phyloP scores from a whole-genome alignment of 2,113 vertebrate genomes.

The Platanista minor region DNA sequence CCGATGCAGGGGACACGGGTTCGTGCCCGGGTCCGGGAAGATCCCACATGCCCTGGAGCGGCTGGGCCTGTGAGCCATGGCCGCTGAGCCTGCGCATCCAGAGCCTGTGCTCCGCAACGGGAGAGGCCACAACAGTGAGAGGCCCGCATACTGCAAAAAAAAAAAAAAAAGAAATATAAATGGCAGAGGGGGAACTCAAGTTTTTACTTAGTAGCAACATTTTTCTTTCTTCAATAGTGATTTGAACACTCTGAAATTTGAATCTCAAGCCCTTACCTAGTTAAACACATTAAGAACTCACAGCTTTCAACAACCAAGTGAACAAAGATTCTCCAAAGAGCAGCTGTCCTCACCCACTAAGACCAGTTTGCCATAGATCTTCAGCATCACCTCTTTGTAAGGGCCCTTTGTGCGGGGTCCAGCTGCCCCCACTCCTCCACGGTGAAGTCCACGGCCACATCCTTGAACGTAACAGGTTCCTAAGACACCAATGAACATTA shows the following conservation, averaged over 20 bases:
- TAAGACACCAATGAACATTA: neutral
- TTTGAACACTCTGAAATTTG: neutral
- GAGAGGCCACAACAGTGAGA: no score
- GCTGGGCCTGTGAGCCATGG: no score
- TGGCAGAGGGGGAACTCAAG: neutral
- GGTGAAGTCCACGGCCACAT: neutral
- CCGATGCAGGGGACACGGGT: no score
- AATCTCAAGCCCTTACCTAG: neutral
- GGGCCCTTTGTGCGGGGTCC: neutral
- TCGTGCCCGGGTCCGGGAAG: no score
- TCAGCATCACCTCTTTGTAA: neutral
- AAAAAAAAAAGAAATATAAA: neutral
- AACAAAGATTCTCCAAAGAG: neutral
- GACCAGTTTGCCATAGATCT: neutral
- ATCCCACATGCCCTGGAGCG: no score
- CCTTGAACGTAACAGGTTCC: neutral
- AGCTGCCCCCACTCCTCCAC: neutral
- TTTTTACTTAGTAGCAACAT: neutral
- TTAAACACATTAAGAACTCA: neutral
- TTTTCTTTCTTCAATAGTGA: neutral
- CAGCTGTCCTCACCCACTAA: neutral
- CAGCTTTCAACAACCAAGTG: neutral
- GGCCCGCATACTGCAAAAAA: no score
- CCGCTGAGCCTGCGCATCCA: no score
- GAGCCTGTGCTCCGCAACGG: no score